Conservation (phyloP, 1,140 invertebrate species). For the Idris sp. region DNA sequence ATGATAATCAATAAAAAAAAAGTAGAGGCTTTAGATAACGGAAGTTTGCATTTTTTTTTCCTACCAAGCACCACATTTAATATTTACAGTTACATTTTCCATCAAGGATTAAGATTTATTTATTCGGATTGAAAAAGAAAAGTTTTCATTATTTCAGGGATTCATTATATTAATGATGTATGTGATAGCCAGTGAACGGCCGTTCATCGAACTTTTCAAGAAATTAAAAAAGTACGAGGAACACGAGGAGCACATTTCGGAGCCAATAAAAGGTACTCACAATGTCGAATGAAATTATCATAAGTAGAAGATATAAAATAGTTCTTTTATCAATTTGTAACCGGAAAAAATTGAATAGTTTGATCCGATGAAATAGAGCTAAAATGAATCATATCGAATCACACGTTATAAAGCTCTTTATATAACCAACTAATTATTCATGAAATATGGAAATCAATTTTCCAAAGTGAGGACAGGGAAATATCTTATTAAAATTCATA, state of each 20-base stretch:
- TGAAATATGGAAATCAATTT: slow-evolving; percentile 60
- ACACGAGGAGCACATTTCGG: slow-evolving; percentile 66
- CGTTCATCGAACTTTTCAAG: slow-evolving; percentile 66
- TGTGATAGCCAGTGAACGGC: slow-evolving; percentile 69
- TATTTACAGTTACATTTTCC: slow-evolving; percentile 15
- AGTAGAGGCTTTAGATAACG: too few relatives aligned
- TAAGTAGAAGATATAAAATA: background rate
- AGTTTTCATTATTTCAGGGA: slow-evolving; percentile 63
- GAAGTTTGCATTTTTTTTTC: too few relatives aligned
- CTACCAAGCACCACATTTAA: slow-evolving; percentile 2
- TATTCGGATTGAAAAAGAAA: too few relatives aligned
- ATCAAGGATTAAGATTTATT: too few relatives aligned
- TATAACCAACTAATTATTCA: slow-evolving; percentile 57
- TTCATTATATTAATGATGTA: slow-evolving; percentile 72
- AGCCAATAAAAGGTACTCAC: slow-evolving; percentile 72
- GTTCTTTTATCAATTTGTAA: slow-evolving; percentile 31
- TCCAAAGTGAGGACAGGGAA: slow-evolving; percentile 53
- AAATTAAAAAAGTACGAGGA: slow-evolving; percentile 67
- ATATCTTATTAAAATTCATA: slow-evolving; percentile 60
- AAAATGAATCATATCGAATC: slow-evolving; percentile 39
- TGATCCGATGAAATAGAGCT: slow-evolving; percentile 30
- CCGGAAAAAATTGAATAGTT: slow-evolving; percentile 7
- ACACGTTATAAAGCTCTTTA: slow-evolving; percentile 45
- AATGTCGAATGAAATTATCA: slow-evolving; percentile 8
- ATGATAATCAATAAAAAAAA: too few relatives aligned